Evolutionary conservation across 2,888 invertebrate species (phyloP).

Genomic region (Anticlea derivata): DNA sequence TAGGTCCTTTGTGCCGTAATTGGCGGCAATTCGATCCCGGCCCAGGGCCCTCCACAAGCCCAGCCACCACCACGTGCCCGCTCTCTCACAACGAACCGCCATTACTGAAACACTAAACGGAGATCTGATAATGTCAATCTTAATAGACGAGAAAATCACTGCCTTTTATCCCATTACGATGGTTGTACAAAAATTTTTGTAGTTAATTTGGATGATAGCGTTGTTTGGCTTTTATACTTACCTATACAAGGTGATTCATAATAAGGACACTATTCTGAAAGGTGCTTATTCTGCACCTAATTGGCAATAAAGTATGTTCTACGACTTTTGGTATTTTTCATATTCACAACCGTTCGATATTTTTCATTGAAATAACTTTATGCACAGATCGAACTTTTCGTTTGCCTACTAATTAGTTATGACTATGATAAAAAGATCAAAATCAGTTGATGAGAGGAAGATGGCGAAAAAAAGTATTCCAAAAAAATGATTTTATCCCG

Average conservation of each 20-base stretch:
- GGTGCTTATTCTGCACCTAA: too few relatives aligned
- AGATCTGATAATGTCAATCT: slow-evolving; percentile 29
- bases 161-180: slow-evolving; percentile 14
- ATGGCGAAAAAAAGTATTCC: too few relatives aligned
- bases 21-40: slow-evolving; percentile 27
- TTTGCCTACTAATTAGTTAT: neutral
- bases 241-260: too few relatives aligned
- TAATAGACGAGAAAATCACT: slow-evolving; percentile 22
- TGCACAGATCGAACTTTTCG: too few relatives aligned
- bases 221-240: neutral
- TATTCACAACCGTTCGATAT: too few relatives aligned
- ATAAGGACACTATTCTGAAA: too few relatives aligned
- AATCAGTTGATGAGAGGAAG: too few relatives aligned
- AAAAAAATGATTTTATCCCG: too few relatives aligned
- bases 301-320: too few relatives aligned
- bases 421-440: too few relatives aligned
- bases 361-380: too few relatives aligned
- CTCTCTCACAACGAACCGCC: slow-evolving; percentile 22
- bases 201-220: neutral
- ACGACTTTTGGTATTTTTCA: too few relatives aligned
- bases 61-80: neutral
- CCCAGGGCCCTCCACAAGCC: slow-evolving; percentile 8
- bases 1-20: slow-evolving; percentile 25
- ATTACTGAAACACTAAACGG: slow-evolving; percentile 20
- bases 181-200: slow-evolving; percentile 2